Base-by-base conservation (phyloP, 2,888 invertebrate genomes). In the Eremobia ochroleuca region DNA sequence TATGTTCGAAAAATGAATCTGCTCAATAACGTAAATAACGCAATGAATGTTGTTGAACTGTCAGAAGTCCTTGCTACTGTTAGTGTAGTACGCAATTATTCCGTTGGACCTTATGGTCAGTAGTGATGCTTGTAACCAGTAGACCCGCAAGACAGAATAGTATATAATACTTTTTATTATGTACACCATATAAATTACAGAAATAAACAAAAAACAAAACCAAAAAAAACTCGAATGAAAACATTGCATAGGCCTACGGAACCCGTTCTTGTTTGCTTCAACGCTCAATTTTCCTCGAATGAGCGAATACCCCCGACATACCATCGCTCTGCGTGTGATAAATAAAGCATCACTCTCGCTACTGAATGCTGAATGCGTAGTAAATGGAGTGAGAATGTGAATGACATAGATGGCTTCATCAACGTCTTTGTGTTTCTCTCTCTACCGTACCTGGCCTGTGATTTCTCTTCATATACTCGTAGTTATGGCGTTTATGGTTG, bases 251-350 rank as follows among this genome's bases (percentile, higher is more conserved):
- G 43, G 55, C 52, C 59, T 72, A 75, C 77, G 46, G 88, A 71
- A 73, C 79, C 81, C 71, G 46, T 70, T 62, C 52, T 52, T 70
- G 64, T 37, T 73, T 75, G 70, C 81, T 62, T 71, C 61, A 21
- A 58, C 52, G 76, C 76, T 80, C 81, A 88, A 84, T 85, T 75
- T 85, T 72, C n/a, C 77, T 55, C 80, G 85, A 88, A 82, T 85
- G 83, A 87, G 25, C 25, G 77, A 85, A 67, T 77, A 73, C 58
- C 40, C 18, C 25, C 79, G 82, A 79, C 85, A 85, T 87, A 83
- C 77, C 78, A 82, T 65, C 66, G 73, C 81, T 73, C 65, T 76
- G 67, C 65, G 65, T 78, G 83, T 79, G 77, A 87, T 86, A 85
- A 85, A 89, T 85, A 88, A 86, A 62, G 79, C 75, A 86, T 85